These are phyloP conservation scores for Graphium colonna DNA, from an alignment of 2,888 invertebrate genomes.

Conservation along the genomic window DNA sequence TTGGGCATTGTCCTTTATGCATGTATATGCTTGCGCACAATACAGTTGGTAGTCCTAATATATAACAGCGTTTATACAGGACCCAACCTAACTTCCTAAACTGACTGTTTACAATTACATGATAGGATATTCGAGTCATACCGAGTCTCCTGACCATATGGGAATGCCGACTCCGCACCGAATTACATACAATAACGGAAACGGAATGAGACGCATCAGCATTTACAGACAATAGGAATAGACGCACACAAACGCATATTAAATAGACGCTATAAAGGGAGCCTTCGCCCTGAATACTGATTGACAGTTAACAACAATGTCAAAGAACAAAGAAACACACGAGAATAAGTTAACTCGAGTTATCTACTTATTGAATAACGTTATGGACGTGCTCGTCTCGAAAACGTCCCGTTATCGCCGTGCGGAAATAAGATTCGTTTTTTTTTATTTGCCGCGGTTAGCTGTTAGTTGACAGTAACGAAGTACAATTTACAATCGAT, in stretches of 20 bases:
- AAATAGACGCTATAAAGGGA: conserved; percentile 48
- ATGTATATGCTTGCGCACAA: no score
- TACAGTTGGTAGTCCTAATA: no score
- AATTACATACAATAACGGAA: conserved; percentile 47
- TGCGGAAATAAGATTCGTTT: conserved; percentile 7
- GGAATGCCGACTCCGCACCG: conserved; percentile 10
- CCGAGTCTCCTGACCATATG: conserved; percentile 1
- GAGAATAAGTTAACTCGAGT: conserved; percentile 39
- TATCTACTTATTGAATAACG: conserved; percentile 1
- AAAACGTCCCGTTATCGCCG: not conserved
- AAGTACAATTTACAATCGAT: no score
- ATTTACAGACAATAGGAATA: conserved; percentile 54
- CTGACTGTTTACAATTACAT: not conserved
- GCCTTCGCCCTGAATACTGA: conserved; percentile 62
- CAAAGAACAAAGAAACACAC: conserved; percentile 37
- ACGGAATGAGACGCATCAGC: conserved; percentile 48
- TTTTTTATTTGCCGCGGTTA: not conserved
- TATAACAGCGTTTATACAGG: no score
- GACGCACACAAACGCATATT: conserved; percentile 59
- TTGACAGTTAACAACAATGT: conserved; percentile 52
- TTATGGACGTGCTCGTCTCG: not conserved
- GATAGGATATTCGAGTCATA: not conserved
- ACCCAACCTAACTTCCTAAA: no score
- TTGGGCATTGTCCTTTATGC: no score
- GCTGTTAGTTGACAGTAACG: not conserved